These are phyloP conservation scores for Conomelus anceps DNA, from an alignment of 2,888 invertebrate species.

Conservation along the genomic window DNA sequence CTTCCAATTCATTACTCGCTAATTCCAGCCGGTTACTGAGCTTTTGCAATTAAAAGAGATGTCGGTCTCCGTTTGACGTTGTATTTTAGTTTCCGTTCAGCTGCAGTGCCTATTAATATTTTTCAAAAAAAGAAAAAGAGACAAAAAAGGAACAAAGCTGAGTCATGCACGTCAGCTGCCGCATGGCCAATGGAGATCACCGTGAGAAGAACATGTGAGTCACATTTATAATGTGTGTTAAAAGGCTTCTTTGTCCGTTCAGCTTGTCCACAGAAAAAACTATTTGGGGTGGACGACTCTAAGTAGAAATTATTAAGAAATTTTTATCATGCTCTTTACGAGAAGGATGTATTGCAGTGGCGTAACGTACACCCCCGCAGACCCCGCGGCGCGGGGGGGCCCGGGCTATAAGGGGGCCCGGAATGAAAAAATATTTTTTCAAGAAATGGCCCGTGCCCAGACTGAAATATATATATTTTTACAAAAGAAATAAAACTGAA, in stretches of 20 bases:
- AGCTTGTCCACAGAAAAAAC: too few species aligned
- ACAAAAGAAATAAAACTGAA: too few species aligned
- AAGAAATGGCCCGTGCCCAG: too few species aligned
- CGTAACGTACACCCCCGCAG: too few species aligned
- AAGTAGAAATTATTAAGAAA: not conserved
- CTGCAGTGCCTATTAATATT: not conserved
- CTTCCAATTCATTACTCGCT: not conserved
- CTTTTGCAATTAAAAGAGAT: too few species aligned
- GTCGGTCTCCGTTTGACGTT: not conserved
- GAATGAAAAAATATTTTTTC: too few species aligned
- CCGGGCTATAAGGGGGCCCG: too few species aligned
- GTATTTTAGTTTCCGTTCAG: not conserved
- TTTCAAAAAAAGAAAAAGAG: not conserved
- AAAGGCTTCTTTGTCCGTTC: not conserved
- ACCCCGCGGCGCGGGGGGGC: too few species aligned
- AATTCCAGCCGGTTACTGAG: not conserved
- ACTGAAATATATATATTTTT: too few species aligned
- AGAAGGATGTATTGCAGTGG: too few species aligned
- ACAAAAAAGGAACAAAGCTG: not conserved
- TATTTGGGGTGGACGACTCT: not conserved
- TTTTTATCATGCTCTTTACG: too few species aligned
- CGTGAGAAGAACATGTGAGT: not conserved
- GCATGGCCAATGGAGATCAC: not conserved
- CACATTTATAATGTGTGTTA: not conserved
- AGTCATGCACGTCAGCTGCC: not conserved